Percentiles rank a stretch among this genome's conserved stretches.
Conservation (phyloP, 2,113 vertebrate genomes). For the Crotophaga sulcirostris region DNA sequence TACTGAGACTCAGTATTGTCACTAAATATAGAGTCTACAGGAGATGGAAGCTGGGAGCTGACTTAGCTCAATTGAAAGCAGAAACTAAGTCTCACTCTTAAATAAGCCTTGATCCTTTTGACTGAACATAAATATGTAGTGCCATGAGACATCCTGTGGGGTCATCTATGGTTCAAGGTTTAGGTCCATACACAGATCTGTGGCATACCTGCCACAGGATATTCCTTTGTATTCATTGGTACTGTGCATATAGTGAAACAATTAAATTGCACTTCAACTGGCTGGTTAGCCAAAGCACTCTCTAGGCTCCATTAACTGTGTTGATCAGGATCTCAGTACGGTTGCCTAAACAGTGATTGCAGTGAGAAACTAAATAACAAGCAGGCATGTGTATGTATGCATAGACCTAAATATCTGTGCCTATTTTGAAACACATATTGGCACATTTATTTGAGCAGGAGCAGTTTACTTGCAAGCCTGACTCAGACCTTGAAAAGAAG, state of each 20-base stretch:
- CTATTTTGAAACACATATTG: not conserved
- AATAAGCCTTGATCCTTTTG: not conserved
- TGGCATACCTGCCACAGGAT: not conserved
- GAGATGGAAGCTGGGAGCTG: not conserved
- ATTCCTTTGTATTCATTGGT: not conserved
- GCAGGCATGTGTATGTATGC: not conserved
- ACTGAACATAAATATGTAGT: not conserved
- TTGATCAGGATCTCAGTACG: not conserved
- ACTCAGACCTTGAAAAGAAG: not conserved
- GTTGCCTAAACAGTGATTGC: not conserved
- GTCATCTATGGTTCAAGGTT: not conserved
- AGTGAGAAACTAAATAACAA: not conserved
- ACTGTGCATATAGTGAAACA: not conserved
- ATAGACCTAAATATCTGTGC: rapidly evolving
- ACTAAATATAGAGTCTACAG: not conserved
- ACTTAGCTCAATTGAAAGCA: not conserved
- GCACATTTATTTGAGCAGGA: not conserved
- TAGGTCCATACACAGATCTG: not conserved
- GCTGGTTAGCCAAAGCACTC: not conserved
- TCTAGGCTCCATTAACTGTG: not conserved
- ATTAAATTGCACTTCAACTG: not conserved
- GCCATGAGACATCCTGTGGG: not conserved
- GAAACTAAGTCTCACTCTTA: not conserved
- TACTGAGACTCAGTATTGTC: not conserved
- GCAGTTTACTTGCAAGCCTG: rapidly evolving